phyloP scores from a whole-genome alignment of 35 echinoderm and acorn worm species.

The Hemicentrotus pulcherrimus region DNA sequence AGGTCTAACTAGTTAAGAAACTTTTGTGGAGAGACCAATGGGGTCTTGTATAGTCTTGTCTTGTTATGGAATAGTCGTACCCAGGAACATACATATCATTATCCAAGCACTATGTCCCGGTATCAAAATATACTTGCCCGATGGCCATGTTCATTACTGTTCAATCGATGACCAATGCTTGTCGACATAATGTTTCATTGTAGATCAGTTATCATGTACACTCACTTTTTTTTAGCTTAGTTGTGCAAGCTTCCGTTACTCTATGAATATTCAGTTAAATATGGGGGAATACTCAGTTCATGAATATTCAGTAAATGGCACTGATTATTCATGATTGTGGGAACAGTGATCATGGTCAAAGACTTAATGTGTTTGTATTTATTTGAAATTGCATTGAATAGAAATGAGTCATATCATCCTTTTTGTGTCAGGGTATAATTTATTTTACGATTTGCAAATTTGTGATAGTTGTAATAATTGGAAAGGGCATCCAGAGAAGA shows the following conservation, averaged over 20 bases:
- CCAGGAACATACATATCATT: not conserved
- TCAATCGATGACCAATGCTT: not conserved
- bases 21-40: too few relatives aligned
- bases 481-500: not conserved
- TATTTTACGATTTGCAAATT: not conserved
- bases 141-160: not conserved
- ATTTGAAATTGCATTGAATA: conserved; percentile 19
- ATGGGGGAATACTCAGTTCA: not conserved
- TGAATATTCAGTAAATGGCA: not conserved
- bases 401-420: not conserved
- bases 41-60: not conserved
- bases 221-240: not conserved
- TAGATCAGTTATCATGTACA: not conserved
- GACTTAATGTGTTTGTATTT: conserved; percentile 6
- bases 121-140: not conserved
- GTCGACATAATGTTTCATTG: not conserved
- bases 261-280: not conserved
- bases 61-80: not conserved
- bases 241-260: not conserved
- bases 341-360: not conserved
- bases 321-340: not conserved
- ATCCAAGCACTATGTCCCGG: not conserved
- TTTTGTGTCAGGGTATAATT: not conserved
- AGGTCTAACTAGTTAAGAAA: too few relatives aligned
- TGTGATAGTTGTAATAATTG: too few relatives aligned